Evolutionary conservation across 2,113 vertebrate genomes (phyloP), one percentile per base, ranked within the genome.

Genomic region (Malurus cyaneus): DNA sequence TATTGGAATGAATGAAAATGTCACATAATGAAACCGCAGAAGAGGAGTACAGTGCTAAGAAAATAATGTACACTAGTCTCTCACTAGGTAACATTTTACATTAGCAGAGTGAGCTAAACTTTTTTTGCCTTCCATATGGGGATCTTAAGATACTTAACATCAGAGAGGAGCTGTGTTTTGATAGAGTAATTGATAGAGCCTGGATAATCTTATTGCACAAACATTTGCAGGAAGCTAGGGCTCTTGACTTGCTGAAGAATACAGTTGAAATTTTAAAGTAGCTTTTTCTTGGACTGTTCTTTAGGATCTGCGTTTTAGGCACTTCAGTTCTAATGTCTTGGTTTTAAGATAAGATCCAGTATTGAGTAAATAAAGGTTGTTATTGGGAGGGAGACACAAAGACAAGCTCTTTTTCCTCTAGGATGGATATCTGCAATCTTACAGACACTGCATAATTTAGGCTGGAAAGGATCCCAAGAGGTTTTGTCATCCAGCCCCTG

Each of bases 1-100:
- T 95, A 80, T 64, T 78, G 80, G 72, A 88, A 78, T 93, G 88
- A 95, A 93, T 93, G 94, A 92, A 97, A 96, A 92, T 88, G 88
- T 88, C 92, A 96, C 93, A 46, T 94, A 89, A 86, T 91, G 94
- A 93, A 93, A 93, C 84, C 34, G 0, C 94, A 86, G 72, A 93
- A 87, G 78, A 91, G 49, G 74, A 95, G 34, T 71, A 59, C 76
- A 74, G 82, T 50, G 67, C 87, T 82, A 65, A 69, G 79, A 70
- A 95, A 94, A 92, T 90, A 88, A 41, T 17, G 70, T 85, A 67
- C n/a, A 12, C 85, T 83, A n/a, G 67, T 65, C 29, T 84, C 89
- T 96, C 59, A 73, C 71, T 89, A 67, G 81, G 85, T 92, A 92
- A 47, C 56, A 46, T 94, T 95, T 95, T 88, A 84, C 88, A 41